These are phyloP conservation scores for Rhinichthys osculus DNA, from an alignment of 2,797 vertebrate genomes.

Conservation along the genomic window DNA sequence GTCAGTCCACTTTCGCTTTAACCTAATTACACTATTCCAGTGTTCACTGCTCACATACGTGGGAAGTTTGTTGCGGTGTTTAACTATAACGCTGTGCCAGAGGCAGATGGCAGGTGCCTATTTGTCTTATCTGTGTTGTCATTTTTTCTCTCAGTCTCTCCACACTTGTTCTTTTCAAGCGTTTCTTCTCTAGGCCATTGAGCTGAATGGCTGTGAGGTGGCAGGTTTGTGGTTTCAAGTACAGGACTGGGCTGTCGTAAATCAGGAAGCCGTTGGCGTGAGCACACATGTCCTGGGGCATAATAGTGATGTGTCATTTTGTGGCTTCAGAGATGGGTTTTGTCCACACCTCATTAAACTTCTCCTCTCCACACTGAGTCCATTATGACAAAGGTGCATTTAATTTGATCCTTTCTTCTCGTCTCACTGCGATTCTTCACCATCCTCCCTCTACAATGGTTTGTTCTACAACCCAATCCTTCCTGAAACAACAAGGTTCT, in stretches of 20 bases:
- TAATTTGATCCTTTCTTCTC: conserved; percentile 79
- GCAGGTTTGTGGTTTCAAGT: conserved; percentile 70
- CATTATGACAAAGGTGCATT: conserved; percentile 78
- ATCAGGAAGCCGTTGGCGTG: conserved; percentile 75
- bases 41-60: conserved; percentile 39
- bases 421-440: conserved; percentile 11
- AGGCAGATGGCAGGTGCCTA: conserved; percentile 63
- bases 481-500: conserved; percentile 21
- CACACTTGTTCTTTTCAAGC: conserved; percentile 29
- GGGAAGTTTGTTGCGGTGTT: conserved; percentile 63
- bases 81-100: conserved; percentile 40
- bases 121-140: conserved; percentile 26
- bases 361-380: conserved; percentile 68
- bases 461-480: conserved; percentile 16
- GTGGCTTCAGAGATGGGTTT: conserved; percentile 76
- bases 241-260: conserved; percentile 73
- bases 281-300: conserved; percentile 69
- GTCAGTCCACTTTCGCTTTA: conserved; percentile 24
- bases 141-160: conserved; percentile 1
- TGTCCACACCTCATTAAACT: conserved; percentile 82
- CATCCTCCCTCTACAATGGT: not conserved
- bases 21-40: conserved; percentile 19
- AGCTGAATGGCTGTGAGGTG: conserved; percentile 32
- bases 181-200: conserved; percentile 39
- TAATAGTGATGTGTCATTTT: conserved; percentile 80